A percentile compares a stretch with the other conserved stretches of the same genome.
phyloP scores from a whole-genome alignment of 2,888 invertebrate species.

The Melanostoma scalare region DNA sequence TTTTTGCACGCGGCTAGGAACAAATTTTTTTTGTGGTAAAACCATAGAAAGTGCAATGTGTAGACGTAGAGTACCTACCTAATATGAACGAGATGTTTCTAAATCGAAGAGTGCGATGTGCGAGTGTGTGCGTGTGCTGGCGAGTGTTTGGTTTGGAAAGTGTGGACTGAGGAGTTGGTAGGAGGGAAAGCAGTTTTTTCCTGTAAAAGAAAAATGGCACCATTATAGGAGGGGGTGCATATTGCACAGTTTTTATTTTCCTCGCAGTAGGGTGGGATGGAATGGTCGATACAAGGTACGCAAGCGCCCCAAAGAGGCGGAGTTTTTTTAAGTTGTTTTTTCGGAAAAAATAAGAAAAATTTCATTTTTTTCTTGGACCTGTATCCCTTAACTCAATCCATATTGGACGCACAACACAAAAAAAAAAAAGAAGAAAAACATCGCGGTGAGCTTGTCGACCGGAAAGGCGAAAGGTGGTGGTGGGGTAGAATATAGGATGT shows the following conservation, averaged over 20 bases:
- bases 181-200: slow-evolving; percentile 44
- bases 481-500: background rate
- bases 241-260: slow-evolving; percentile 51
- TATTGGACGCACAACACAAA: slow-evolving; percentile 55
- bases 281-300: slow-evolving; percentile 57
- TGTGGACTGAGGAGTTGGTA: slow-evolving; percentile 1
- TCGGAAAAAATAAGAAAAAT: slow-evolving; percentile 40
- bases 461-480: background rate
- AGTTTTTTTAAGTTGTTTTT: slow-evolving; percentile 68
- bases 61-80: slow-evolving; percentile 28
- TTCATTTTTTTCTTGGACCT: slow-evolving; percentile 24
- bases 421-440: slow-evolving; percentile 17
- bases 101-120: slow-evolving; percentile 10
- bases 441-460: background rate
- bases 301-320: slow-evolving; percentile 72
- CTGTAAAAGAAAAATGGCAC: slow-evolving; percentile 69
- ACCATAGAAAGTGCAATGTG: slow-evolving; percentile 60
- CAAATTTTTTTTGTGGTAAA: slow-evolving; percentile 49
- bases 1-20: slow-evolving; percentile 35
- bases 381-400: slow-evolving; percentile 60
- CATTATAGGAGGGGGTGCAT: slow-evolving; percentile 63
- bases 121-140: background rate
- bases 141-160: slow-evolving; percentile 8
- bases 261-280: slow-evolving; percentile 52
- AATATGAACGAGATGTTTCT: slow-evolving; percentile 38